A percentile compares a stretch with the other conserved stretches of the same genome.
Evolutionary conservation across 2,797 vertebrate species (phyloP).

Genomic region (Parambassis ranga): DNA sequence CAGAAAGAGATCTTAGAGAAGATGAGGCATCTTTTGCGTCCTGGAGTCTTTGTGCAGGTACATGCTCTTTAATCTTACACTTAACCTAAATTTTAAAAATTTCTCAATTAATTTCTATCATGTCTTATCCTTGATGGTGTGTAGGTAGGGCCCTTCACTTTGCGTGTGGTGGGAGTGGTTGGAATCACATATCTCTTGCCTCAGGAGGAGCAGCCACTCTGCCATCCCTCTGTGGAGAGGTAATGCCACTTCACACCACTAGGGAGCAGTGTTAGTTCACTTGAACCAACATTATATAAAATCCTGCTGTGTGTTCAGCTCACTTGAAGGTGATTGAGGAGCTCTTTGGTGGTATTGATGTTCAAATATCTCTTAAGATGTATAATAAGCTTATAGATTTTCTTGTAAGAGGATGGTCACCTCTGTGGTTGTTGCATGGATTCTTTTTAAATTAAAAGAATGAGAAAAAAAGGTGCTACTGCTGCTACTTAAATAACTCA

Average conservation of each 20-base stretch:
- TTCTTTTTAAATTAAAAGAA: slow-evolving; percentile 9
- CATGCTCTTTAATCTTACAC: neutral
- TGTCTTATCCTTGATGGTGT: neutral
- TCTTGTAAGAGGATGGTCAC: neutral
- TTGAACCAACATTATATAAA: slow-evolving; percentile 3
- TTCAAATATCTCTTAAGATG: slow-evolving; percentile 34
- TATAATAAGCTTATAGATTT: slow-evolving; percentile 38
- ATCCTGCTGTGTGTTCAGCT: slow-evolving; percentile 16
- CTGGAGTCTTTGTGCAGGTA: slow-evolving; percentile 92
- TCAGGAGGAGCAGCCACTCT: slow-evolving; percentile 95
- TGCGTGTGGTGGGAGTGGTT: slow-evolving; percentile 96
- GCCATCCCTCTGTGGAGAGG: slow-evolving; percentile 97
- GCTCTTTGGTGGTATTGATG: slow-evolving; percentile 24
- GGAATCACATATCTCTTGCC: slow-evolving; percentile 97
- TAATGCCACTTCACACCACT: slow-evolving; percentile 61
- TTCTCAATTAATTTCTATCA: neutral
- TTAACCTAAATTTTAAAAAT: neutral
- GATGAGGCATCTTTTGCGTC: slow-evolving; percentile 92
- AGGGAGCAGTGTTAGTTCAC: slow-evolving; percentile 21
- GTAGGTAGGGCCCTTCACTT: slow-evolving; percentile 94
- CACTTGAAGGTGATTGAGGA: slow-evolving; percentile 21
- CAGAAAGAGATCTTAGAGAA: slow-evolving; percentile 98
- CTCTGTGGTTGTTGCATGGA: slow-evolving; percentile 12
- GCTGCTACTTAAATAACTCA: neutral
- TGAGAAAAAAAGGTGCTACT: neutral